Percentiles rank a stretch among this genome's conserved stretches.
Evolutionary conservation across 2,113 vertebrate species (phyloP).

Genomic region (Lepisosteus oculatus): DNA sequence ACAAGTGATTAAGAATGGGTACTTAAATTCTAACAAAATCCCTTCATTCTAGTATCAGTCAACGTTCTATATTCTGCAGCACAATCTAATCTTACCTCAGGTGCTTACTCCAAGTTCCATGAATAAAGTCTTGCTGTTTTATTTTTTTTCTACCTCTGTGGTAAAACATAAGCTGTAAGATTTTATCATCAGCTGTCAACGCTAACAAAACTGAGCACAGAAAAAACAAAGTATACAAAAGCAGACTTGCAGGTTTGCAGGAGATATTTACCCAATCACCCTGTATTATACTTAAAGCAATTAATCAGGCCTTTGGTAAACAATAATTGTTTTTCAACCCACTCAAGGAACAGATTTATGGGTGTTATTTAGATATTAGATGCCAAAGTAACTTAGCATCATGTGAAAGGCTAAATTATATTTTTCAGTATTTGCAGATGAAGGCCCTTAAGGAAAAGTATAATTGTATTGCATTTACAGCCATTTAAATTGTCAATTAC

Average conservation of each 20-base stretch:
- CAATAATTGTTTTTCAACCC: constrained; percentile 19
- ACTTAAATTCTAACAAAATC: background rate
- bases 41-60: background rate
- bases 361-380: constrained; percentile 17
- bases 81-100: background rate
- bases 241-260: background rate
- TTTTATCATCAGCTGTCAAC: constrained; percentile 20
- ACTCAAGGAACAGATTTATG: constrained; percentile 22
- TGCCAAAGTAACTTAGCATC: constrained; percentile 11
- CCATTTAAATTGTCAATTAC: background rate
- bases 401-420: constrained; percentile 8
- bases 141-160: background rate
- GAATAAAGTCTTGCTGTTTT: background rate
- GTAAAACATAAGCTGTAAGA: constrained; percentile 8
- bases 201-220: background rate
- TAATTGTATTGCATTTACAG: too few relatives aligned
- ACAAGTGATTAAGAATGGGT: background rate
- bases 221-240: background rate
- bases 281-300: constrained; percentile 6
- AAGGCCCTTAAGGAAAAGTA: background rate
- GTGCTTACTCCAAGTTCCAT: background rate
- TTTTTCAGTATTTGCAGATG: background rate
- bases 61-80: background rate
- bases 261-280: constrained; percentile 15
- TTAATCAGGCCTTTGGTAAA: constrained; percentile 23